Percentiles rank a stretch among this genome's conserved stretches.
Conservation (phyloP, 2,888 invertebrate genomes). For the Pachliopta kotzebuea region DNA sequence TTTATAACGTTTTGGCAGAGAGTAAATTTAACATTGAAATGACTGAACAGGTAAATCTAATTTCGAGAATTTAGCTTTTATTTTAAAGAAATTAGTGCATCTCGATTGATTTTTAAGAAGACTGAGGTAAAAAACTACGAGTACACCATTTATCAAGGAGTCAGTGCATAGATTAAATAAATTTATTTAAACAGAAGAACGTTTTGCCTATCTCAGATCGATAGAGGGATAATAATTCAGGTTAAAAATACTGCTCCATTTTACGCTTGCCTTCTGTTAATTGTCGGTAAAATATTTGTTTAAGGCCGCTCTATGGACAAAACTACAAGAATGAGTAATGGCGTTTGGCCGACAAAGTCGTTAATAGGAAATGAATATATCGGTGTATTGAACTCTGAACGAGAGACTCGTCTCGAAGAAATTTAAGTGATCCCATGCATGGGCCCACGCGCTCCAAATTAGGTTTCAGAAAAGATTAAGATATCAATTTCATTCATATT, state of each 20-base stretch:
- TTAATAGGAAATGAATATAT: slow-evolving; percentile 44
- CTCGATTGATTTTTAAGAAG: too few relatives aligned
- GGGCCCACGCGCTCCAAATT: slow-evolving; percentile 7
- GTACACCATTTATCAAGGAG: too few relatives aligned
- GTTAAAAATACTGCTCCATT: slow-evolving; percentile 16
- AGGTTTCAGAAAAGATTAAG: slow-evolving; percentile 22
- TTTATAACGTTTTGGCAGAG: too few relatives aligned
- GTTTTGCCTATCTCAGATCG: background rate
- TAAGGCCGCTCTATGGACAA: slow-evolving; percentile 33
- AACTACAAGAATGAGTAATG: slow-evolving; percentile 47
- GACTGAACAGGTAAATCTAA: too few relatives aligned
- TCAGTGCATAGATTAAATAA: too few relatives aligned
- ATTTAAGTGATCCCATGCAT: slow-evolving; percentile 19
- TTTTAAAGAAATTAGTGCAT: too few relatives aligned
- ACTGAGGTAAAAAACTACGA: too few relatives aligned
- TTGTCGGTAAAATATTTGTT: slow-evolving; percentile 33
- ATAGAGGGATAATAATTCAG: background rate
- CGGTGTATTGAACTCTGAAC: slow-evolving; percentile 42
- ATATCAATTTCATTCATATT: slow-evolving; percentile 21
- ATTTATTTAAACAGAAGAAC: too few relatives aligned
- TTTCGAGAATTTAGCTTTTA: too few relatives aligned
- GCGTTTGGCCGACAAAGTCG: slow-evolving; percentile 39
- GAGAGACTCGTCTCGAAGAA: slow-evolving; percentile 21
- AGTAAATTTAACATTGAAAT: too few relatives aligned
- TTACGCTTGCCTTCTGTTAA: slow-evolving; percentile 30